Base-by-base conservation (phyloP, 2,113 vertebrate species). In the Lycocorax pyrrhopterus region DNA sequence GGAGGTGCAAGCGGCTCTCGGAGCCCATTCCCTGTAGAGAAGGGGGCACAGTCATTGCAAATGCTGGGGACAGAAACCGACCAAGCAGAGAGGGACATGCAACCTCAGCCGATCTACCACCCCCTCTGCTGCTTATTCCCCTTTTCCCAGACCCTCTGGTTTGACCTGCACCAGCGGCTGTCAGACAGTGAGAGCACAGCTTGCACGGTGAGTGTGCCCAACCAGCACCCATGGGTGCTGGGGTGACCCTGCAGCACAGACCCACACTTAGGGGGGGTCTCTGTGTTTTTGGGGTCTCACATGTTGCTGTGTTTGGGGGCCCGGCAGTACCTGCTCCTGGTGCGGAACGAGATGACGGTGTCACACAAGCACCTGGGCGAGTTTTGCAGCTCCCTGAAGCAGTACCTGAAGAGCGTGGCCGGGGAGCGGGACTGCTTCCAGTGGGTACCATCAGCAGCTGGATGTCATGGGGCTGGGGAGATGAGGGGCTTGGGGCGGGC, bases 131-230 rank as follows among this genome's bases (percentile, higher is more conserved):
- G 37, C 43, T 71, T 19, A 5, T 5, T 39, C 66, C 92, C 46
- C 41, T 87, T 96, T 86, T 91, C 97, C 87, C 98, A 99, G 99
- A 98, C 99, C 7, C 98, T 99, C 81, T 99, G 98, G 98, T 98
- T 99, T 94, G 99, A 99, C 97, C 98, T 99, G 97, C 99, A 99
- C 96, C 99, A 99, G 98, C 98, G 98, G 96, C 98, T 99, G 96
- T 99, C 98, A 1, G 99, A 99, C 92, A 98, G 98, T 26, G 99
- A 99, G 93, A 98, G 98, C 96, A 97, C 98, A 1, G 96, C 98
- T 59, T 98, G 98, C 91, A 97, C 98, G 96, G 99, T 99, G 97
- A 99, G 99, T 4, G 20, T 5, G 23, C 56, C 73, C 0, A 0
- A 13, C 44, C 37, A 21, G 25, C 41, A 1, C 25, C 53, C 7